phyloP scores from a whole-genome alignment of 1,140 invertebrate species.

The Bombus vancouverensis region DNA sequence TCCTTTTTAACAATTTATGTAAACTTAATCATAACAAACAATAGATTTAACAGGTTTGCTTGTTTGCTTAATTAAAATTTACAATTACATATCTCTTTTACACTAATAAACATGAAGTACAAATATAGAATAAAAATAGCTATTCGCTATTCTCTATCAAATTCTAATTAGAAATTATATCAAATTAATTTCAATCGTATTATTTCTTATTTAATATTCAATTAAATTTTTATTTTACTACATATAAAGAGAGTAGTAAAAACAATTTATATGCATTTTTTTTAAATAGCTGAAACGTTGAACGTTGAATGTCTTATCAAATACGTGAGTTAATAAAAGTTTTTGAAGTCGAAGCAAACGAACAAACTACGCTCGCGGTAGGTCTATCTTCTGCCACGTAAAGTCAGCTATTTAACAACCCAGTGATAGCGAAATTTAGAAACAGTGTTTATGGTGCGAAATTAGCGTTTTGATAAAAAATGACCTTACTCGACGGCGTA shows the following conservation, averaged over 20 bases:
- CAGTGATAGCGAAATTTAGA: constrained; percentile 73
- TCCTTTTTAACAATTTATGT: not conserved
- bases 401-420: constrained; percentile 67
- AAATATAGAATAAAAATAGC: not conserved
- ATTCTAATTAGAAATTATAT: not conserved
- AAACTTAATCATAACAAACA: not conserved
- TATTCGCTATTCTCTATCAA: not conserved
- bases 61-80: constrained; percentile 39
- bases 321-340: not conserved
- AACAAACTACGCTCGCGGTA: constrained; percentile 27
- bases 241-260: too few species aligned
- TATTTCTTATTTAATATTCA: not conserved
- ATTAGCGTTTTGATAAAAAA: constrained; percentile 74
- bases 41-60: constrained; percentile 24
- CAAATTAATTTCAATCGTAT: not conserved
- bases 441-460: constrained; percentile 66
- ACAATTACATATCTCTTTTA: not conserved
- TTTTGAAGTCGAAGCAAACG: constrained; percentile 30
- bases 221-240: not conserved
- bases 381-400: constrained; percentile 34
- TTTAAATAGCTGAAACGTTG: not conserved
- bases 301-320: not conserved
- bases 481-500: constrained; percentile 78
- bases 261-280: too few species aligned
- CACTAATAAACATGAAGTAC: not conserved